Percentiles rank a stretch among this genome's conserved stretches.
Conservation (phyloP, 2,797 vertebrate genomes). For the Ambastaia sidthimunki region DNA sequence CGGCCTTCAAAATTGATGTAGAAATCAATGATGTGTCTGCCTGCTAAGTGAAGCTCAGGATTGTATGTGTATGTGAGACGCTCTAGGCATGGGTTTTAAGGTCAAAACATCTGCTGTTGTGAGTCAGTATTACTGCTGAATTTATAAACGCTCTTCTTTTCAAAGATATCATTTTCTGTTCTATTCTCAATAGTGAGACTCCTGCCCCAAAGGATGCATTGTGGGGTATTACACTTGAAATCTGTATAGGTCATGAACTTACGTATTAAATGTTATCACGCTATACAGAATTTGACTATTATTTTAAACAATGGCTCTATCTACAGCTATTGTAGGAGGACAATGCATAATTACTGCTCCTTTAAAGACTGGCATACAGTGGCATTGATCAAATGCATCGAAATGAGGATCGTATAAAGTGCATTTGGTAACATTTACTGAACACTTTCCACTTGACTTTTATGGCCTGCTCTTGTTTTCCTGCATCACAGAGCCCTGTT, state of each 20-base stretch:
- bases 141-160: constrained; percentile 2
- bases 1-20: too few relatives aligned
- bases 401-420: constrained; percentile 16
- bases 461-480: neutral
- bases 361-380: constrained; percentile 7
- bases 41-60: constrained; percentile 36
- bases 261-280: constrained; percentile 5
- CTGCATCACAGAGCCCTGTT: constrained; percentile 16
- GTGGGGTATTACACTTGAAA: constrained; percentile 4
- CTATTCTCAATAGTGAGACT: neutral
- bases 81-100: constrained; percentile 10
- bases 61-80: constrained; percentile 6
- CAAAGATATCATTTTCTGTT: neutral
- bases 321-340: neutral
- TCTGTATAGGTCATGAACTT: constrained; percentile 1
- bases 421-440: constrained; percentile 14
- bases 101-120: constrained; percentile 1
- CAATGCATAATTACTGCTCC: constrained; percentile 15
- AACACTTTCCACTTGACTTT: constrained; percentile 24
- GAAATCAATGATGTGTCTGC: constrained; percentile 57
- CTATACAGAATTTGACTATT: constrained; percentile 12
- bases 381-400: neutral
- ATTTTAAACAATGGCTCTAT: constrained; percentile 20
- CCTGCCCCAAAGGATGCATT: neutral
- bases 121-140: neutral